Evolutionary conservation across 1,140 invertebrate species (phyloP).

Genomic region (Atopsyche davidsoni): DNA sequence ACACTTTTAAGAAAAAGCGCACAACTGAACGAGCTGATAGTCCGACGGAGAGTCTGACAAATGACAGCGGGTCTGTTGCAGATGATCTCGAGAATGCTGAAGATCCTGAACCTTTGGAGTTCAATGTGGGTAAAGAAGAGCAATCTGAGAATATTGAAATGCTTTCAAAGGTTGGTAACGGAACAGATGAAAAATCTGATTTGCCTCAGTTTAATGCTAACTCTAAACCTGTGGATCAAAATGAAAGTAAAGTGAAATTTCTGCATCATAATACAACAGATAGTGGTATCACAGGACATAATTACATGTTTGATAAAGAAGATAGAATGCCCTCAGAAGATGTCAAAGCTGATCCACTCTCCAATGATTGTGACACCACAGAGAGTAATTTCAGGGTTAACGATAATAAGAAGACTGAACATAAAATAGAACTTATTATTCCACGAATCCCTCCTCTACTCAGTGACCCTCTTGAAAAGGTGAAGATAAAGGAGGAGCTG

Average conservation of each 20-base stretch:
- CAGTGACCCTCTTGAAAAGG: conserved; percentile 45
- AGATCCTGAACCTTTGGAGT: conserved; percentile 52
- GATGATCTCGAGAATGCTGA: conserved; percentile 65
- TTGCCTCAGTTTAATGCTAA: neutral
- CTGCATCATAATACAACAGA: conserved; percentile 3
- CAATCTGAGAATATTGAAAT: conserved; percentile 10
- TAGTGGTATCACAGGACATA: neutral
- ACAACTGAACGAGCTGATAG: conserved; percentile 60
- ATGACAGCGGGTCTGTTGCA: conserved; percentile 71
- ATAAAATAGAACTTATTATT: conserved; percentile 54
- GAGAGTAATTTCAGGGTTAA: conserved; percentile 31
- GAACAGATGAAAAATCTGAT: conserved; percentile 6
- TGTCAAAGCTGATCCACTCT: conserved; percentile 23
- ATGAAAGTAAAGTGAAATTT: neutral
- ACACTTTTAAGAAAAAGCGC: conserved; percentile 64
- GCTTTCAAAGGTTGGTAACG: conserved; percentile 6
- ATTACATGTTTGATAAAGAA: conserved; percentile 21
- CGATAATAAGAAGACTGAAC: conserved; percentile 35
- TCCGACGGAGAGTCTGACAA: conserved; percentile 72
- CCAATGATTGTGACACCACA: conserved; percentile 16
- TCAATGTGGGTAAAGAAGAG: conserved; percentile 38
- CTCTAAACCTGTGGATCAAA: neutral
- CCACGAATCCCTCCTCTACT: conserved; percentile 49
- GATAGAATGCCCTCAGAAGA: conserved; percentile 19
- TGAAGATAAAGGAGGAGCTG: conserved; percentile 53